A percentile compares a stretch with the other conserved stretches of the same genome.
Evolutionary conservation across 2,797 vertebrate species (phyloP).

Genomic region (Acanthopagrus latus): DNA sequence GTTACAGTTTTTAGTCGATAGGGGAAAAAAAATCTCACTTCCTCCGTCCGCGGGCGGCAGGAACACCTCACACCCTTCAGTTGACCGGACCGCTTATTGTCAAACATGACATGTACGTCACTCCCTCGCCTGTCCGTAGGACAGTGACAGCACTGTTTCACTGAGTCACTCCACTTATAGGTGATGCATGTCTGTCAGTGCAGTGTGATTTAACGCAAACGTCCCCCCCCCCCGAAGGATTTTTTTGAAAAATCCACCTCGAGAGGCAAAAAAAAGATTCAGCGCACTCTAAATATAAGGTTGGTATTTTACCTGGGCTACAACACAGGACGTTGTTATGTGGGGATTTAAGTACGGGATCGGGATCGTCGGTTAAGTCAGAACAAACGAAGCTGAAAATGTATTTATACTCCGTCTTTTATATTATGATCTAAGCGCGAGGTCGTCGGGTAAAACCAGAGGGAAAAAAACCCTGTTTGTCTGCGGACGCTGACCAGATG

Average conservation of each 20-base stretch:
- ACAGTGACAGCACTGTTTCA: background rate
- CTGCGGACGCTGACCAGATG: background rate
- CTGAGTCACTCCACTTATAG: background rate
- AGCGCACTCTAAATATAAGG: background rate
- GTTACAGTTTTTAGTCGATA: slow-evolving; percentile 38
- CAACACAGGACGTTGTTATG: background rate
- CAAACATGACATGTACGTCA: background rate
- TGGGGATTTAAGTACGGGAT: background rate
- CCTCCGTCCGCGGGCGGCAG: slow-evolving; percentile 30
- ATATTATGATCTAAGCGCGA: background rate
- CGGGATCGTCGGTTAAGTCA: background rate
- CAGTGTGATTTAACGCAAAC: background rate
- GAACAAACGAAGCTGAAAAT: background rate
- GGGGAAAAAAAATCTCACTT: slow-evolving; percentile 13
- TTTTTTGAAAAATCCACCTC: background rate
- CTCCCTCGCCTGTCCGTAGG: no score
- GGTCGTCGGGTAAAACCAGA: background rate
- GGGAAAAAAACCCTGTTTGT: background rate
- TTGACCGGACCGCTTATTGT: slow-evolving; percentile 27
- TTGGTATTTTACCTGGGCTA: background rate
- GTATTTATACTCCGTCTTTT: background rate
- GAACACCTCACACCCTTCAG: slow-evolving; percentile 40
- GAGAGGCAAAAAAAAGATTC: background rate
- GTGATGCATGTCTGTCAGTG: background rate
- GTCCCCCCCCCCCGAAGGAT: background rate